Conservation (phyloP, 1,140 invertebrate species). For the Neodiprion pinetum region DNA sequence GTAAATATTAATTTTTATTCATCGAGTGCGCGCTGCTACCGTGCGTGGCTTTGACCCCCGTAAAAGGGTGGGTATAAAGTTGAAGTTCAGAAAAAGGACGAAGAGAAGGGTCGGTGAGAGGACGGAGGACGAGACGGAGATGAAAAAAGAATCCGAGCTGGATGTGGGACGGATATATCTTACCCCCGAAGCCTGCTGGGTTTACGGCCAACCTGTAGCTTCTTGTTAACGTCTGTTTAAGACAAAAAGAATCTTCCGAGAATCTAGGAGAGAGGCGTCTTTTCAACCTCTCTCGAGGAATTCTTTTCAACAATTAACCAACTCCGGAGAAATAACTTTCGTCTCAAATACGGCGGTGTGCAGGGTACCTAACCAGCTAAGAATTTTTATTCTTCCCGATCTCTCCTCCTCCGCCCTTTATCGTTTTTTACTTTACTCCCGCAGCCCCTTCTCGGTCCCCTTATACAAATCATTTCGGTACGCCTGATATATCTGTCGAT, state of each 20-base stretch:
- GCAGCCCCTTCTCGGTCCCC: neutral
- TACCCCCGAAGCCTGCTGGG: slow-evolving; percentile 1
- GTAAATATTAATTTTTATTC: slow-evolving; percentile 33
- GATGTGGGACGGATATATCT: neutral
- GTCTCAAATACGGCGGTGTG: no score
- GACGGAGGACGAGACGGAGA: neutral
- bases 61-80: neutral
- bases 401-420: neutral
- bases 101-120: neutral
- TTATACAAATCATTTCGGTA: neutral
- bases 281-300: neutral
- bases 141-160: slow-evolving; percentile 3
- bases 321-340: neutral
- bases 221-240: slow-evolving; percentile 10
- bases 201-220: slow-evolving; percentile 8
- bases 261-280: neutral
- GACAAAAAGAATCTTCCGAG: slow-evolving; percentile 9
- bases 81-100: neutral
- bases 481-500: neutral
- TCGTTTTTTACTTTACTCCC: no score
- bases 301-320: slow-evolving; percentile 4
- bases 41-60: slow-evolving; percentile 6
- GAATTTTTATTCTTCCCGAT: neutral
- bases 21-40: slow-evolving; percentile 17
- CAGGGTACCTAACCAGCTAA: no score